Percentiles rank a stretch among this genome's conserved stretches.
phyloP scores from a whole-genome alignment of 1,140 invertebrate genomes.

The Monochamus saltuarius region DNA sequence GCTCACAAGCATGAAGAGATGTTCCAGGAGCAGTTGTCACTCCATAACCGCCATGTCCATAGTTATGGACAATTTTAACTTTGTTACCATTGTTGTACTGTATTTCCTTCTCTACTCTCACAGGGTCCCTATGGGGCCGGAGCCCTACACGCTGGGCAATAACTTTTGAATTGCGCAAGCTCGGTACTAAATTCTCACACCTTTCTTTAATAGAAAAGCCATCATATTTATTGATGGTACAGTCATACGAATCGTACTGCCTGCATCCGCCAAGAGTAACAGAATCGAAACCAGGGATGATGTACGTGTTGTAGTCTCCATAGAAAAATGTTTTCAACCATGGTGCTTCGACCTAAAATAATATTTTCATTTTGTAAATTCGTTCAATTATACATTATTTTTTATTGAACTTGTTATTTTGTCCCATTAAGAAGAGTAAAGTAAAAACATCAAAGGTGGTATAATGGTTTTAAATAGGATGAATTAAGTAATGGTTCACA shows the following conservation, averaged over 20 bases:
- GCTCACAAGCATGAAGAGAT: slow-evolving; percentile 68
- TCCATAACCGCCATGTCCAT: slow-evolving; percentile 91
- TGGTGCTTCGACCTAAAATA: slow-evolving; percentile 74
- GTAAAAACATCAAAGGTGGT: too few species aligned
- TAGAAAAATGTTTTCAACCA: slow-evolving; percentile 90
- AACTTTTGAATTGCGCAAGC: slow-evolving; percentile 64
- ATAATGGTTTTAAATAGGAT: too few species aligned
- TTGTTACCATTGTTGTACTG: slow-evolving; percentile 43
- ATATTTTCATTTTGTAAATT: too few species aligned
- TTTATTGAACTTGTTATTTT: too few species aligned
- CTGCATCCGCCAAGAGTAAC: slow-evolving; percentile 81
- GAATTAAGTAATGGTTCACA: too few species aligned
- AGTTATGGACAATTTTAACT: slow-evolving; percentile 82
- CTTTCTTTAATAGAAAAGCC: slow-evolving; percentile 71
- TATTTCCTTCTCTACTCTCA: slow-evolving; percentile 73
- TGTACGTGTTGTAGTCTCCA: slow-evolving; percentile 79
- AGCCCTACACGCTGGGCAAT: slow-evolving; percentile 72
- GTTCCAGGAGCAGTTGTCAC: slow-evolving; percentile 86
- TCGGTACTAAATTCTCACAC: slow-evolving; percentile 71
- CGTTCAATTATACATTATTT: too few species aligned
- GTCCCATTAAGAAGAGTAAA: too few species aligned
- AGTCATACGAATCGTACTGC: slow-evolving; percentile 77
- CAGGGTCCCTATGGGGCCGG: slow-evolving; percentile 72
- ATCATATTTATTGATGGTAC: slow-evolving; percentile 69
- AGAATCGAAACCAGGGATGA: slow-evolving; percentile 74